Conservation (phyloP, 1,140 invertebrate species). For the fruit fly (Drosophila melanogaster) region DNA sequence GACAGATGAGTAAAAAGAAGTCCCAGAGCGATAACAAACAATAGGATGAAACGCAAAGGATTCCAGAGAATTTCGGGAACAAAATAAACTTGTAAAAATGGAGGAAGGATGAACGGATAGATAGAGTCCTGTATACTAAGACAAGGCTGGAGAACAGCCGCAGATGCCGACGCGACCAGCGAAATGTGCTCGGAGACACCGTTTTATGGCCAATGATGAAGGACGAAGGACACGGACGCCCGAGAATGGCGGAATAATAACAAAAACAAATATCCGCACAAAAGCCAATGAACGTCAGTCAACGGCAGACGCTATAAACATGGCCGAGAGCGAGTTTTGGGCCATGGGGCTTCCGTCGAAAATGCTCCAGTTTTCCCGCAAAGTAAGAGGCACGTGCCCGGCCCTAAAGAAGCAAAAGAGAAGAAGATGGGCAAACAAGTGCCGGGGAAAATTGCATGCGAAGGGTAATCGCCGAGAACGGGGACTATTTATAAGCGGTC, state of each 20-base stretch:
- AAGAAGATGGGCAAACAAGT: constrained; percentile 25
- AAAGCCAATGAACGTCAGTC: constrained; percentile 74
- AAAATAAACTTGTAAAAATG: constrained; percentile 70
- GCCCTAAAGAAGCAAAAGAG: neutral
- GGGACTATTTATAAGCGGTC: constrained; percentile 44
- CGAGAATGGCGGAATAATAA: constrained; percentile 71
- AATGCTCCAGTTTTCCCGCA: neutral
- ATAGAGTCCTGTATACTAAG: constrained; percentile 10
- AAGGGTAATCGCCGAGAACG: constrained; percentile 45
- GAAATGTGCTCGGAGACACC: constrained; percentile 68
- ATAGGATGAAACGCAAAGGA: constrained; percentile 42
- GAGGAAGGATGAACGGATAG: constrained; percentile 7
- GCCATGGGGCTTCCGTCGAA: constrained; percentile 1
- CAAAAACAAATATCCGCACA: constrained; percentile 71
- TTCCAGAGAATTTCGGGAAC: constrained; percentile 62
- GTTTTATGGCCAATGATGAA: constrained; percentile 64
- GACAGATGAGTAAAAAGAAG: constrained; percentile 1
- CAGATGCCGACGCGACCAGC: constrained; percentile 60
- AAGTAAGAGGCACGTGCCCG: constrained; percentile 23
- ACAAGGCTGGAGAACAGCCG: constrained; percentile 54
- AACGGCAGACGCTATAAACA: constrained; percentile 39
- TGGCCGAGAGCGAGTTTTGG: constrained; percentile 24
- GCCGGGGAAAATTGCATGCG: constrained; percentile 31
- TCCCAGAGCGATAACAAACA: constrained; percentile 39
- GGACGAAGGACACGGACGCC: constrained; percentile 38